Percentiles rank a stretch among this genome's conserved stretches.
Evolutionary conservation across 2,888 invertebrate genomes (phyloP).

Genomic region (Lycocerus yunnanus): DNA sequence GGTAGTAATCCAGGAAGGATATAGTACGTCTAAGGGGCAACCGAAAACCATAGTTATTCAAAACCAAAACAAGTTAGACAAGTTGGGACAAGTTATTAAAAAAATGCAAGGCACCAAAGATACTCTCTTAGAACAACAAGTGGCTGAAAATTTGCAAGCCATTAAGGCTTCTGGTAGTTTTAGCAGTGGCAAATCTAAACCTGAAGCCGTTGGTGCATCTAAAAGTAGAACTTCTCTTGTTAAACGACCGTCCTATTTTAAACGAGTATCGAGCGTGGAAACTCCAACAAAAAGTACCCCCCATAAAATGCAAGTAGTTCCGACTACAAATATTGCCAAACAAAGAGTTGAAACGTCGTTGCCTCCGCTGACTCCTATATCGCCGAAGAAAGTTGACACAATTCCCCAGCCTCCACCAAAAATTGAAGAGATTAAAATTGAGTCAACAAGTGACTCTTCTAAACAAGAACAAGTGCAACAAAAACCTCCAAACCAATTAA

Average conservation of each 20-base stretch:
- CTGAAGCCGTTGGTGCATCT: conserved; percentile 19
- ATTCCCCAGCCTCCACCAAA: conserved; percentile 5
- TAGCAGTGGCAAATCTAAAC: conserved; percentile 29
- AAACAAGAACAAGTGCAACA: conserved; percentile 43
- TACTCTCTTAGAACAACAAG: conserved; percentile 48
- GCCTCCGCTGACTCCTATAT: conserved; percentile 46
- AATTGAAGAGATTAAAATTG: conserved; percentile 24
- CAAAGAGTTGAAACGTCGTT: conserved; percentile 24
- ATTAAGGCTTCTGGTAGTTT: conserved; percentile 48
- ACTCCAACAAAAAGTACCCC: not conserved
- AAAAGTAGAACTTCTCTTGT: conserved; percentile 11
- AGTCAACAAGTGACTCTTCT: conserved; percentile 5
- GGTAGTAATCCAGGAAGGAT: conserved; percentile 25
- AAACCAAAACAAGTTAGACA: conserved; percentile 53
- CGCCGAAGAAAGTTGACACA: conserved; percentile 36
- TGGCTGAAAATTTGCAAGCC: conserved; percentile 54
- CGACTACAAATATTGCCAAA: not conserved
- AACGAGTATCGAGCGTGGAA: conserved; percentile 2
- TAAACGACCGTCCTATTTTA: conserved; percentile 17
- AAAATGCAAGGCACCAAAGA: conserved; percentile 49
- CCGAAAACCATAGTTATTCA: conserved; percentile 53
- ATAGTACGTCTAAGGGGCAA: conserved; percentile 29
- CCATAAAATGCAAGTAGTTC: not conserved
- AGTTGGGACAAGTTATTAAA: conserved; percentile 52
- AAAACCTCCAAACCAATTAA: conserved; percentile 50